Percentiles rank a stretch among this genome's conserved stretches.
Evolutionary conservation across 2,888 invertebrate genomes (phyloP).

Genomic region (Leuctra nigra): DNA sequence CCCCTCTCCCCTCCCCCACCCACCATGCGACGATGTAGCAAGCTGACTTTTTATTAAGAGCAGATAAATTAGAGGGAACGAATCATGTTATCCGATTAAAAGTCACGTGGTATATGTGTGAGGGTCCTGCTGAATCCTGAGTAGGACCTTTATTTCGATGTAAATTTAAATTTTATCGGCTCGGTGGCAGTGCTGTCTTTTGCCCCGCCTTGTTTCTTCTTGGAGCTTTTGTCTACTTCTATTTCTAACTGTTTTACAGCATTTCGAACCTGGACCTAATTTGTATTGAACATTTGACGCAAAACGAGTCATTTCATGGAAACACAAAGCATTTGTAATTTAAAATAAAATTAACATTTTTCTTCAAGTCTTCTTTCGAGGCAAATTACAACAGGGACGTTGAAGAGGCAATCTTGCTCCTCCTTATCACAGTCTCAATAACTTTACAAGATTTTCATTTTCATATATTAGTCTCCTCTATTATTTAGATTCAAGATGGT

Average conservation of each 20-base stretch:
- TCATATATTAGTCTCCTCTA: constrained; percentile 11
- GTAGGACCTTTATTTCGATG: no score
- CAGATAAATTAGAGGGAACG: constrained; percentile 15
- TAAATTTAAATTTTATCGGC: no score
- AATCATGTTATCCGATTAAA: neutral
- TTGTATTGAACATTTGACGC: no score
- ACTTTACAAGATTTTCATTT: constrained; percentile 19
- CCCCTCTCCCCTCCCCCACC: no score
- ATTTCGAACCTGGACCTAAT: no score
- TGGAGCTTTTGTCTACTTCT: no score
- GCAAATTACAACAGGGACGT: neutral
- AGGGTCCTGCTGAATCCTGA: no score
- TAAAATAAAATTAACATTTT: neutral
- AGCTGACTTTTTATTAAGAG: constrained; percentile 22
- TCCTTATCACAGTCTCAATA: constrained; percentile 13
- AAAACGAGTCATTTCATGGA: no score
- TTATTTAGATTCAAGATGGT: constrained; percentile 17
- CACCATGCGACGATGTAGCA: constrained; percentile 23
- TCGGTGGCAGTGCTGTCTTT: no score
- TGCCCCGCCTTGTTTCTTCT: no score
- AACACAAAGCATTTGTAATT: neutral
- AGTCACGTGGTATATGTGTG: no score
- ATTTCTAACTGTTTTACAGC: no score
- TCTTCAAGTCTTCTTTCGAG: neutral
- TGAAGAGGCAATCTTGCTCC: constrained; percentile 14